Conservation (phyloP, 1,140 invertebrate genomes). For the Saccostrea cuccullata region DNA sequence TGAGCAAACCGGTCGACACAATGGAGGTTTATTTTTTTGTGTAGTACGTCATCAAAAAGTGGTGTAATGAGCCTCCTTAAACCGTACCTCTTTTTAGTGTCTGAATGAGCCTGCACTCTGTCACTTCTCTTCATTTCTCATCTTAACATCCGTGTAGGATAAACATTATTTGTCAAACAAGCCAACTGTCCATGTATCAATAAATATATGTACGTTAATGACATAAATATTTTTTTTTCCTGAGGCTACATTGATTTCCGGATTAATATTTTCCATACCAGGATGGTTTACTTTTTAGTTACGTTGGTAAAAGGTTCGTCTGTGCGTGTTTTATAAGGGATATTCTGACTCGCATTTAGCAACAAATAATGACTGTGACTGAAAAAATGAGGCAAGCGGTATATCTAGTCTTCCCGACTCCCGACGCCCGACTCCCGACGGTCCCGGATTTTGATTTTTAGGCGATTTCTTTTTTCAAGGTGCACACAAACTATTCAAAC, state of each 20-base stretch:
- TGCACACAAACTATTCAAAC: too few species aligned
- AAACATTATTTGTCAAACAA: neutral
- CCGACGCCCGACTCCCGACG: too few species aligned
- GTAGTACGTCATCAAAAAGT: too few species aligned
- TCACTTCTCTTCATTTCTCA: conserved; percentile 16
- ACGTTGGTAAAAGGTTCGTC: neutral
- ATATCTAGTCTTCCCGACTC: too few species aligned
- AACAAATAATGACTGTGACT: neutral
- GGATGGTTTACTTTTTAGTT: neutral
- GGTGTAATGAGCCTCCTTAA: too few species aligned
- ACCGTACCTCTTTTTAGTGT: neutral
- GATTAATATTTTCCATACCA: neutral
- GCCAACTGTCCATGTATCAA: neutral
- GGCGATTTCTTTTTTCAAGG: too few species aligned
- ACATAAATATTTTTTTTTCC: neutral
- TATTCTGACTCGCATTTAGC: neutral
- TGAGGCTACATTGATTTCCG: neutral
- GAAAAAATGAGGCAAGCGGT: neutral
- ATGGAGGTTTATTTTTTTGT: too few species aligned
- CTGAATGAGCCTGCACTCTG: neutral
- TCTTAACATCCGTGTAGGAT: neutral
- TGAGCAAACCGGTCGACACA: too few species aligned
- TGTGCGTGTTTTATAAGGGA: neutral
- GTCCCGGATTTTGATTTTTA: too few species aligned
- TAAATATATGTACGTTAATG: neutral